Percentiles rank a stretch among this genome's conserved stretches.
phyloP scores from a whole-genome alignment of 2,113 vertebrate genomes.

The Myocastor coypus region DNA sequence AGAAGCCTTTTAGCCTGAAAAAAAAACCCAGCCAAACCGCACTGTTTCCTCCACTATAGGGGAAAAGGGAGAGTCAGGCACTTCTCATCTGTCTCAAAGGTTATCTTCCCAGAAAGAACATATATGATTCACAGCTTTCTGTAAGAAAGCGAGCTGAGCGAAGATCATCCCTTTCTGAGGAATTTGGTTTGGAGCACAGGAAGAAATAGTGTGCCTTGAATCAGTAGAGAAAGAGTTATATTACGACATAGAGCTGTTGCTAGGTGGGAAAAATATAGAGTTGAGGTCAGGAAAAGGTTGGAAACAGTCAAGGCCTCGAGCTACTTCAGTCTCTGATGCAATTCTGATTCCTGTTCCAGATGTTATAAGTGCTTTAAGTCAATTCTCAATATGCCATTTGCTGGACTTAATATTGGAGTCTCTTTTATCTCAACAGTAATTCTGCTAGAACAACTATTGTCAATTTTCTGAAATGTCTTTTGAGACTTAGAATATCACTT shows the following conservation, averaged over 20 bases:
- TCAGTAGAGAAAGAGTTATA: background rate
- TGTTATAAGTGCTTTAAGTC: background rate
- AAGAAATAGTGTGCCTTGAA: background rate
- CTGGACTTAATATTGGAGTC: background rate
- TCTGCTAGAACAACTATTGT: background rate
- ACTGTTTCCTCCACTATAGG: background rate
- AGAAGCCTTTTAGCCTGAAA: too few species aligned
- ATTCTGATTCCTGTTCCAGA: background rate
- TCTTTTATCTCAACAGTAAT: background rate
- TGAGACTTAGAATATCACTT: background rate
- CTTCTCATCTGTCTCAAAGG: background rate
- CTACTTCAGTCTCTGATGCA: background rate
- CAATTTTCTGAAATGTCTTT: background rate
- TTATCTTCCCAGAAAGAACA: background rate
- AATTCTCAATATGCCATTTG: background rate
- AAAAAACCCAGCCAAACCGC: background rate
- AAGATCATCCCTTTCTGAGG: background rate
- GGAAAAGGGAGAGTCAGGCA: background rate
- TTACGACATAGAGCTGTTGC: background rate
- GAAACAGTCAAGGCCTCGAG: background rate
- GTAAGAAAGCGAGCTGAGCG: background rate
- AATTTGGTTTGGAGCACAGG: background rate
- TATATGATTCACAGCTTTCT: background rate
- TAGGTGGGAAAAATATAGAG: background rate
- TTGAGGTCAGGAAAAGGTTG: background rate